Base-by-base conservation (phyloP, 2,113 vertebrate species). In the Anseranas semipalmata region DNA sequence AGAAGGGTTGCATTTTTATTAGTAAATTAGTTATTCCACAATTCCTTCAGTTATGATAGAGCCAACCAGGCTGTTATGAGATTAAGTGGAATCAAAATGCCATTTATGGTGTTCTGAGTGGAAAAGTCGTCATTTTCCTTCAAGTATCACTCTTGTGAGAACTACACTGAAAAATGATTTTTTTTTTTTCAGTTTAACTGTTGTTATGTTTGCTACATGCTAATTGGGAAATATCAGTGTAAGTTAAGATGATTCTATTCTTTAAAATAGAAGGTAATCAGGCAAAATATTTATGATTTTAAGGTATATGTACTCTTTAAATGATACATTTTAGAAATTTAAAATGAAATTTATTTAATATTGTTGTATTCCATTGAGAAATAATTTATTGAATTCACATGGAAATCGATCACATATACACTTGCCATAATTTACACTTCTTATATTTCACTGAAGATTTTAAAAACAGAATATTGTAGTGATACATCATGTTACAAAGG, bases 41-140 rank as follows among this genome's bases (percentile, higher is more conserved):
- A n/a, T 6, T 21, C 15, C 15, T 93, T 94, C 37, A 71, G 55
- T 95, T 97, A 85, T 6, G 10, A 33, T 77, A 60, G 80, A 86
- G n/a, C 41, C 41, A 95, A 43, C 72, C 66, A 94, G 43, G 9
- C 85, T 77, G 15, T 84, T 92, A 75, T 0, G 52, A 89, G 85
- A 94, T 93, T 48, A 95, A 85, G 90, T 91, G 15, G 32, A 94
- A 52, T 84, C 25, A 60, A 59, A 55, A 95, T 95, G 30, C 33
- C 46, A 78, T 96, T 96, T 87, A n/a, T 90, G 43, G 91, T 97
- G 58, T 72, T 96, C 63, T 94, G 39, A 90, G 28, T 81, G 78
- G 30, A 90, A 77, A 21, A 75, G 24, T 63, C 67, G 32, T 85
- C 85, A 32, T 72, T 76, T 96, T 94, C 67, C 48, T 76, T 28